Evolutionary conservation across 2,797 vertebrate genomes (phyloP).

Genomic region (Phataginus tetradactyla): DNA sequence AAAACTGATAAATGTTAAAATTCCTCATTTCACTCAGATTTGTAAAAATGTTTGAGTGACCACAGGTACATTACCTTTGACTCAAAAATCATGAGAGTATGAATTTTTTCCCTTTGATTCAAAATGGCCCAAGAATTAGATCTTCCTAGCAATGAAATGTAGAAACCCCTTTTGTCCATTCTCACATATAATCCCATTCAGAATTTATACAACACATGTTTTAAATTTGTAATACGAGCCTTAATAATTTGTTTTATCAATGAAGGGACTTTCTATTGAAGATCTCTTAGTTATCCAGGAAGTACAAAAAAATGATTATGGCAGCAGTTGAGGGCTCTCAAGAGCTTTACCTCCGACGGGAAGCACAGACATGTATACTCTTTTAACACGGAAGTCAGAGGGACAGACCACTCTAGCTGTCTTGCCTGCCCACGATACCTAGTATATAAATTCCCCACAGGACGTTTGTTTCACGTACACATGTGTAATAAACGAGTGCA

Average conservation of each 20-base stretch:
- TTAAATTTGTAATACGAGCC: slow-evolving; percentile 41
- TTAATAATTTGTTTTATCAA: slow-evolving; percentile 50
- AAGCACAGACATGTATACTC: neutral
- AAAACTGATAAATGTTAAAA: neutral
- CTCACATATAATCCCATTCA: slow-evolving; percentile 7
- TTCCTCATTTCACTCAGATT: slow-evolving; percentile 27
- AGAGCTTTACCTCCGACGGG: neutral
- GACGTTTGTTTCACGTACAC: neutral
- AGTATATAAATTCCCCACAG: neutral
- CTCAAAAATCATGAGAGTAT: neutral
- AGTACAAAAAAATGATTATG: slow-evolving; percentile 44
- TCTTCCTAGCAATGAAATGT: slow-evolving; percentile 19
- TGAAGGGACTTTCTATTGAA: slow-evolving; percentile 49
- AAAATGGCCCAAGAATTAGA: slow-evolving; percentile 20
- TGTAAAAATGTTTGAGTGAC: neutral
- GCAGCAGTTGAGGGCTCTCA: slow-evolving; percentile 37
- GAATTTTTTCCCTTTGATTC: neutral
- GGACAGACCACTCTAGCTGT: neutral
- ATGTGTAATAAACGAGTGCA: neutral
- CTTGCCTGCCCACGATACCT: neutral
- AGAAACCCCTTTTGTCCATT: slow-evolving; percentile 36
- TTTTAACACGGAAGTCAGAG: neutral
- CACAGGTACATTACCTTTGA: neutral
- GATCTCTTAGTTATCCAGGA: neutral
- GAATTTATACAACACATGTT: neutral